Base-by-base conservation (phyloP, 1,140 invertebrate genomes). In the Drosophila guanche region DNA sequence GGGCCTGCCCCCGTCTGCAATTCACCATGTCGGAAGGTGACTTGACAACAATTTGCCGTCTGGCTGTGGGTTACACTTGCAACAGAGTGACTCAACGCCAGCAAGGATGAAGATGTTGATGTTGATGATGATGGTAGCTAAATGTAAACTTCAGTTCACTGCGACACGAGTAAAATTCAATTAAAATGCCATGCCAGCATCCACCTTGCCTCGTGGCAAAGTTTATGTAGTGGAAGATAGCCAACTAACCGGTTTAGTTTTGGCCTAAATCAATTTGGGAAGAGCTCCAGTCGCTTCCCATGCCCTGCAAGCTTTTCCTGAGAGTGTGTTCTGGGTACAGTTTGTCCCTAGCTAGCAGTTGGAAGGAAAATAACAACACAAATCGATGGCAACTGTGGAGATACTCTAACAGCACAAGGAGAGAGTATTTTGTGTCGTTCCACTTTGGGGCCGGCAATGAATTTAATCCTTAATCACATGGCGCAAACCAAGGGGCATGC, bases 381-480 rank as follows among this genome's bases (percentile, higher is more conserved):
- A 8, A 1, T 33, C 0, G 3, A 2, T 33, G 3, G 33, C 33
- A 37, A 12, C 3, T 27, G 25, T 27, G 1, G 3, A 37, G 3
- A 37, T 37, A 12, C 33, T 37, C 33, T 37, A 37, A 1, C 1
- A 37, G 12, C 12, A 37, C 16, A 20, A 20, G 16, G 16, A 20
- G 16, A 20, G 16, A 20, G 16, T 68, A 47, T 46, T 51, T 58
- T 62, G 22, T 8, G 12, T n/a, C n/a, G 48, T 47, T 60, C 53
- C 54, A 16, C 33, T 59, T 59, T 43, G 7, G 29, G 43, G 62
- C 61, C 16, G 16, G 23, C 61, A 84, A 57, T 41, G 63, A 77
- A 83, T 74, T 71, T 61, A 76, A 79, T 76, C 80, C 85, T 74
- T 89, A 90, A 90, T 90, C 86, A 90, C 81, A 86, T n/a, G n/a